Evolutionary conservation across 1,140 invertebrate genomes (phyloP), one percentile per base, ranked within the genome.

Genomic region (Anastrepha ludens): DNA sequence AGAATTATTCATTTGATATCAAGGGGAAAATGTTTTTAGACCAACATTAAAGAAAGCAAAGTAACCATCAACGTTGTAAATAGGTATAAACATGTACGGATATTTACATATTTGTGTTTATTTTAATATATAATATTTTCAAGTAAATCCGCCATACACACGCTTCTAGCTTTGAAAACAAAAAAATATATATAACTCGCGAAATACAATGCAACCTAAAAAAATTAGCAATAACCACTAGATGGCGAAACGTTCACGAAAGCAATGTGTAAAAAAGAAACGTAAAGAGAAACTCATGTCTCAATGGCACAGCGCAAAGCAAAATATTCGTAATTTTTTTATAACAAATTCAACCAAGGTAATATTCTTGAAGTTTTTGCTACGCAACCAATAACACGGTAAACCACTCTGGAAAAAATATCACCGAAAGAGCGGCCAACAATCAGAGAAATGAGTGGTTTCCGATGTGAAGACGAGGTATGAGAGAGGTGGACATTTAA

Each of bases 231-330:
- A 87, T 78, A 86, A 74, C 13, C 44, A 15, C 17, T 74, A 15
- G 17, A n/a, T 47, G 70, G 70, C 70, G 70, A 74, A 74, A 74
- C 70, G 17, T 74, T 29, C 70, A 74, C 44, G 44, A 74, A 47
- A 50, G 70, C 70, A 74, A n/a, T 74, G 70, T 39, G 47, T 47
- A 74, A 74, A 13, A 74, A 47, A 67, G 65, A 67, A 67, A 13
- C 65, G 20, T 39, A 88, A 50, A 85, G 59, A 58, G 62, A 50
- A 74, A 74, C 70, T 74, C 70, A 74, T 74, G 58, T 15, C 70
- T 74, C 70, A 74, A 74, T 74, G 70, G 47, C 70, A 74, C 41
- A 74, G 29, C 70, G 47, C 44, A 74, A 74, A 74, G 13, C 44
- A 17, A 74, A 74, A 74, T 41, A 17, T 50, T 74, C 55, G 15